Base-by-base conservation (phyloP, 2,797 vertebrate genomes). In the Paguma larvata region DNA sequence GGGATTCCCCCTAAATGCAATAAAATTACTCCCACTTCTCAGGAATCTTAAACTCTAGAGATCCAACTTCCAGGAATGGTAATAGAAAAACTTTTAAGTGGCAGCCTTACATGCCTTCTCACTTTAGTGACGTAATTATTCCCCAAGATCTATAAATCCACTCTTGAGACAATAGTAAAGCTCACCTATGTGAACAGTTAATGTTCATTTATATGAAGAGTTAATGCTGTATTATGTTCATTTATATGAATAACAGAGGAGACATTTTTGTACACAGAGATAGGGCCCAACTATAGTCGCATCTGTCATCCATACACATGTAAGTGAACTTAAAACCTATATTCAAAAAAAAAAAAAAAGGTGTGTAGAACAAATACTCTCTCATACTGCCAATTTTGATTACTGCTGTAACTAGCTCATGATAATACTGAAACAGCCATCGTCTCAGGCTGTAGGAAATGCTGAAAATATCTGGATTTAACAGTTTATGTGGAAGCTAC, bases 1-100 rank as follows among this genome's bases (percentile, higher is more conserved):
- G 19, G 27, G 25, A 12, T 6, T 30, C 18, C 38, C 12, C 30
- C 34, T 32, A 83, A 93, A 51, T 53, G 23, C 62, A 87, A 25
- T 93, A 32, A 97, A 93, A 94, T 94, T 53, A 87, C 77, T 91
- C 23, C 25, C 27, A 56, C 21, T 84, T 91, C 62, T 85, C 83
- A 78, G 62, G 38, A 96, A 87, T 80, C 59, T 83, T 85, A 91
- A 93, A 82, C 32, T 78, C 82, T n/a, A 13, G 27, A 63, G 59
- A 72, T 56, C 23, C 65, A 65, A 48, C 56, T 23, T 89, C 62
- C 67, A n/a, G 51, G 44, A n/a, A 65, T 7, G 7, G n/a, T 48
- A 48, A 19, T 46, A n/a, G 44, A 82, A 95, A 92, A 77, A 83
- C 34, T 48, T 68, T 48, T 53, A 80, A 56, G 38, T 32, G 21